Conservation (phyloP, 2,888 invertebrate genomes). For the Lasioglossum lativentre region DNA sequence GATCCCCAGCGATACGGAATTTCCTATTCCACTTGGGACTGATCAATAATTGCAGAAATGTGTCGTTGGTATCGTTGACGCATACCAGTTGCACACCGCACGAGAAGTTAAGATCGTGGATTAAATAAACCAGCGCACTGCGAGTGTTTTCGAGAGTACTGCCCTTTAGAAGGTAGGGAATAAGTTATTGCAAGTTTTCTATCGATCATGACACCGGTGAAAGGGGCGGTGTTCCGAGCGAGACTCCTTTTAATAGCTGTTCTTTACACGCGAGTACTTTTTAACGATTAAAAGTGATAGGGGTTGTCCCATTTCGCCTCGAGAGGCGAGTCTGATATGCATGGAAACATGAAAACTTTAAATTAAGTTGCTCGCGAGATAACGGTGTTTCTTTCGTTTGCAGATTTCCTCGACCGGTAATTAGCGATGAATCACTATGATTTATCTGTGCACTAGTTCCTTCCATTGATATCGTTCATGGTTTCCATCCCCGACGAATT, state of each 20-base stretch:
- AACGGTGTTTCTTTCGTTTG: not conserved
- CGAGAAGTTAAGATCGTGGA: not conserved
- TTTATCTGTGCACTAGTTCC: not conserved
- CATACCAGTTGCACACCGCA: not conserved
- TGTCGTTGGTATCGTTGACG: not conserved
- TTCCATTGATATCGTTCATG: not conserved
- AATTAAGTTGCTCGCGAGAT: not conserved
- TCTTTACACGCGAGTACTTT: slow-evolving; percentile 14
- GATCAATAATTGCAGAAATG: not conserved
- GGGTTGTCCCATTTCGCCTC: not conserved
- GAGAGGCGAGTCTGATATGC: not conserved
- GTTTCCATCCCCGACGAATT: not conserved
- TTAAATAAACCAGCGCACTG: not conserved
- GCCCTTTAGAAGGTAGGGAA: not conserved
- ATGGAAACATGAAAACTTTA: not conserved
- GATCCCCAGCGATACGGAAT: not conserved
- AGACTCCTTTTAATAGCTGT: not conserved
- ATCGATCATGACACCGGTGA: not conserved
- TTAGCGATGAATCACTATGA: slow-evolving; percentile 9
- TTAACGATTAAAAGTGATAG: slow-evolving; percentile 2
- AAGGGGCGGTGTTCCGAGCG: not conserved
- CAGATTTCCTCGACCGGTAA: not conserved
- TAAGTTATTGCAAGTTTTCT: not conserved
- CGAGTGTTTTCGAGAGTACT: not conserved
- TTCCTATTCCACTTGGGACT: not conserved